A percentile compares a stretch with the other conserved stretches of the same genome.
phyloP scores from a whole-genome alignment of 1,140 invertebrate species.

The Nylanderia fulva region DNA sequence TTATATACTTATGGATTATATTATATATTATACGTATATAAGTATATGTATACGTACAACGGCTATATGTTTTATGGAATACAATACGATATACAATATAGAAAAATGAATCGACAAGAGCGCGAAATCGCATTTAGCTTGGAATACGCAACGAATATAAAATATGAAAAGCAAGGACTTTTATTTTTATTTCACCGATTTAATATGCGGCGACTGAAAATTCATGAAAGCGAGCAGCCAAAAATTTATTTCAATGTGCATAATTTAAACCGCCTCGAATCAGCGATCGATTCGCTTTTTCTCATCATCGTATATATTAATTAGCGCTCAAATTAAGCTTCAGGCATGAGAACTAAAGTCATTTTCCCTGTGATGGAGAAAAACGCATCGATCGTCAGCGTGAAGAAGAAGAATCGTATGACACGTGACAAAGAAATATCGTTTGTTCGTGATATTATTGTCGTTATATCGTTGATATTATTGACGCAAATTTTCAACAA shows the following conservation, averaged over 20 bases:
- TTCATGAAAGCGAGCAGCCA: conserved; percentile 41
- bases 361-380: conserved; percentile 36
- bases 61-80: background rate
- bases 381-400: background rate
- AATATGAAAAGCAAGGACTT: conserved; percentile 11
- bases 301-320: conserved; percentile 47
- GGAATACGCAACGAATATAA: background rate
- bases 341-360: conserved; percentile 46
- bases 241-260: conserved; percentile 50
- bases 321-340: conserved; percentile 32
- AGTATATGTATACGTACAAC: no score
- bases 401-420: background rate
- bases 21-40: background rate
- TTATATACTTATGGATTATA: background rate
- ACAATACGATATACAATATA: background rate
- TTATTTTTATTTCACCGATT: conserved; percentile 25
- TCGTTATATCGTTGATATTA: conserved; percentile 22
- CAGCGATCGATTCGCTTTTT: conserved; percentile 51
- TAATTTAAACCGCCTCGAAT: conserved; percentile 54
- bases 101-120: background rate
- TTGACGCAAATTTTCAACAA: conserved; percentile 39
- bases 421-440: background rate
- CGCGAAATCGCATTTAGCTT: conserved; percentile 3
- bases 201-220: conserved; percentile 47
- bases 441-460: background rate